These are phyloP conservation scores for Tetragnatha montana DNA, from an alignment of 2,888 invertebrate genomes.

Conservation along the genomic window DNA sequence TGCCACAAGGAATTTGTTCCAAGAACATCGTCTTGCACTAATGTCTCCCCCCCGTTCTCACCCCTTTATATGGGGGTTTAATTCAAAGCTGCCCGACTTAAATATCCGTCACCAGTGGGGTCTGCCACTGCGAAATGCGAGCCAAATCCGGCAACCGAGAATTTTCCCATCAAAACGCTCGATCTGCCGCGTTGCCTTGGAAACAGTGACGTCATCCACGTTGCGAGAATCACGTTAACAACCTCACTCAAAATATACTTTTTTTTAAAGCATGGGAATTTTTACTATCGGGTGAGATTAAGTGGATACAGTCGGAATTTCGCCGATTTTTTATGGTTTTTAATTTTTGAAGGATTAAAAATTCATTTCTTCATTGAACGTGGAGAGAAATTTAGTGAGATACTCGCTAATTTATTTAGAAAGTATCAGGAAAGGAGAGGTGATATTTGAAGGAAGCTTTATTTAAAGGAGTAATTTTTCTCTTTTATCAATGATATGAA, in stretches of 20 bases:
- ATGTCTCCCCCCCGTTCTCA: no score
- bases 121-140: background rate
- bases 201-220: conserved; percentile 56
- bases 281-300: conserved; percentile 29
- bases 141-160: conserved; percentile 26
- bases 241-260: conserved; percentile 25
- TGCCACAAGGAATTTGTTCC: no score
- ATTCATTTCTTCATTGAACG: background rate
- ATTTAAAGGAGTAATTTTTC: no score
- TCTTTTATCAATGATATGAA: no score
- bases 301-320: conserved; percentile 14
- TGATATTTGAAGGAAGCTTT: no score
- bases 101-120: no score
- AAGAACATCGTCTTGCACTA: no score
- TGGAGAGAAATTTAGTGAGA: background rate
- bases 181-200: conserved; percentile 41
- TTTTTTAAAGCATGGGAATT: conserved; percentile 19
- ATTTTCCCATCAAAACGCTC: conserved; percentile 32
- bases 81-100: no score
- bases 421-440: no score
- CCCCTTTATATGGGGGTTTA: no score
- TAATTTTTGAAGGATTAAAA: background rate
- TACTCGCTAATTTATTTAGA: no score
- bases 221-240: conserved; percentile 52
- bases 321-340: background rate